Base-by-base conservation (phyloP, 2,113 vertebrate species). In the Climacteris rufus region DNA sequence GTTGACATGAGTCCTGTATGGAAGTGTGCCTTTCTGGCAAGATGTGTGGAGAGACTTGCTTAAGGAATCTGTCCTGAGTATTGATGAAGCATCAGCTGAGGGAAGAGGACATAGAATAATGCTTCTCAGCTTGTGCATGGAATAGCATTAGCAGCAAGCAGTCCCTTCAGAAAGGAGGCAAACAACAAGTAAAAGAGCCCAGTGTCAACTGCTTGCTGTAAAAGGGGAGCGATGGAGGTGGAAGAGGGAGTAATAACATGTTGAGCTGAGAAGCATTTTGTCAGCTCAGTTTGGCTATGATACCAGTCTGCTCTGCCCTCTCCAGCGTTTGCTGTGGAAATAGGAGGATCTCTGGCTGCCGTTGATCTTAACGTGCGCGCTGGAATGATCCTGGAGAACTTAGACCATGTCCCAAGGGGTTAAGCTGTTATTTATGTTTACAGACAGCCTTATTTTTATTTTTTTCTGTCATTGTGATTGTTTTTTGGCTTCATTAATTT, bases 21-120 rank as follows among this genome's bases (percentile, higher is more conserved):
- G 59, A 70, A 76, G 83, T 75, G 49, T 93, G n/a, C 45, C 49
- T 92, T 94, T 91, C 61, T 93, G 66, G 54, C 44, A 22, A 47
- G 40, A 64, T 79, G 65, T 91, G 16, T 64, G 57, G 45, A 70
- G 87, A 71, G 42, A 9, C 44, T 78, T 63, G 49, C 60, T 54
- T 68, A 44, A 90, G 80, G 69, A 89, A 60, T 81, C 75, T 45
- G 59, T 76, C 61, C 74, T 44, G 35, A 21, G 60, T 93, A 59
- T 80, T 90, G 91, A 91, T 79, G 86, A 93, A 95, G 74, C 75
- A 80, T 90, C 93, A 83, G 85, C 82, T 64, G 64, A 49, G 72
- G 72, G 40, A 69, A 78, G 78, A 94, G 74, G 74, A 90, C 85
- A 63, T 60, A 93, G 90, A 96, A 79, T 88, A 93, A 95, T 97